Percentiles rank a stretch among this genome's conserved stretches.
Evolutionary conservation across 2,888 invertebrate species (phyloP).

Genomic region (Eutolmus rufibarbis): DNA sequence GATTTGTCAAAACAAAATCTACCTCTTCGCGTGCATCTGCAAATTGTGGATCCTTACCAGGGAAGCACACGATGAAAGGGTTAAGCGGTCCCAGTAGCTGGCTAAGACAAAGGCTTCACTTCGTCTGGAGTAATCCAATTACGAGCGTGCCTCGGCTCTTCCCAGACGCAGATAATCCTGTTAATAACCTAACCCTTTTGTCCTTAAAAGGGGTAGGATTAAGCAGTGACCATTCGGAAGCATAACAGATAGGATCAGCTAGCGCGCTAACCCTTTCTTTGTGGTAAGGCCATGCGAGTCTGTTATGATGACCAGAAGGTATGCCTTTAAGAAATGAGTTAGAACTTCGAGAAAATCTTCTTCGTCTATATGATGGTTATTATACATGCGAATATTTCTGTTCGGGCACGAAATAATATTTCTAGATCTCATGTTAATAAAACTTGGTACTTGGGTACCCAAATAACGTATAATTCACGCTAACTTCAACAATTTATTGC

Average conservation of each 20-base stretch:
- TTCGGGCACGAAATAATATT: not conserved
- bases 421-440: too few relatives aligned
- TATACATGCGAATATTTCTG: not conserved
- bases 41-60: not conserved
- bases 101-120: not conserved
- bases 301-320: not conserved
- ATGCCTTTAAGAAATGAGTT: not conserved
- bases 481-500: not conserved
- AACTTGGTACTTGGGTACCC: not conserved
- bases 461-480: not conserved
- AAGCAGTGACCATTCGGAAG: conserved; percentile 13
- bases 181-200: conserved; percentile 16
- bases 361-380: not conserved
- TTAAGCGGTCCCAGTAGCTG: not conserved
- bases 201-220: not conserved
- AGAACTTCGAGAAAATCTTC: not conserved
- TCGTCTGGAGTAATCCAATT: conserved; percentile 8
- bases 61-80: not conserved
- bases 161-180: not conserved
- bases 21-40: not conserved
- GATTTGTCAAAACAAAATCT: not conserved
- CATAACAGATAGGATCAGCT: not conserved
- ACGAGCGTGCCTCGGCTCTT: not conserved
- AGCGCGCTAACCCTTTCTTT: not conserved
- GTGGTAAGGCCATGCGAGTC: not conserved